Evolutionary conservation across 2,888 invertebrate genomes (phyloP).

Genomic region (Scaptomyza reducta): DNA sequence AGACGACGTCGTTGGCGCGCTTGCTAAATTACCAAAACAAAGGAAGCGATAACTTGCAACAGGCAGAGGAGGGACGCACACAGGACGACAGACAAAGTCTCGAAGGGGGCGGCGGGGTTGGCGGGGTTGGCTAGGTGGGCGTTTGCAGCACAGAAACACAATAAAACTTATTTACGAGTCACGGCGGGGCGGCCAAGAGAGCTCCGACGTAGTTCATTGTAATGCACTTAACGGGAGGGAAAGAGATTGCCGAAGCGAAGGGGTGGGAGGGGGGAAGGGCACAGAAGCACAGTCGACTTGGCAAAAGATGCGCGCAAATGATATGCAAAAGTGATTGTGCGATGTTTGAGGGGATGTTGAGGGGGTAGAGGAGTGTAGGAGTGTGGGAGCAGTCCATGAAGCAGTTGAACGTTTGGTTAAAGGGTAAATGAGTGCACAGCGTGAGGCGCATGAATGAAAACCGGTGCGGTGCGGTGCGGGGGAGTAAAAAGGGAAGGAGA

Average conservation of each 20-base stretch:
- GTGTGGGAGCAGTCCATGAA: slow-evolving; percentile 21
- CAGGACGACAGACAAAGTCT: slow-evolving; percentile 8
- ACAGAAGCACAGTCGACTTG: slow-evolving; percentile 9
- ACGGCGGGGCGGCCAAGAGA: slow-evolving; percentile 62
- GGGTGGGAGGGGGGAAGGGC: neutral
- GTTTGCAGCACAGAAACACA: slow-evolving; percentile 66
- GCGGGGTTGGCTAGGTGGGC: slow-evolving; percentile 41
- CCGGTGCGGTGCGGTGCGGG: neutral
- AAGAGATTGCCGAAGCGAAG: neutral
- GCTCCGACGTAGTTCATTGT: slow-evolving; percentile 75
- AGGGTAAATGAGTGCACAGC: slow-evolving; percentile 77
- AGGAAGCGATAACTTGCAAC: slow-evolving; percentile 78
- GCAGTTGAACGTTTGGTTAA: slow-evolving; percentile 69
- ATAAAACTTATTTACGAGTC: slow-evolving; percentile 82
- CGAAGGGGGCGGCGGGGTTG: slow-evolving; percentile 14
- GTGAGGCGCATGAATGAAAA: slow-evolving; percentile 67
- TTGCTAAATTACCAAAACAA: slow-evolving; percentile 80
- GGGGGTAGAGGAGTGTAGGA: neutral
- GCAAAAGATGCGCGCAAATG: slow-evolving; percentile 77
- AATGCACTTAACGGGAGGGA: slow-evolving; percentile 72
- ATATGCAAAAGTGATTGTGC: slow-evolving; percentile 66
- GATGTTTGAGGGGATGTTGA: neutral
- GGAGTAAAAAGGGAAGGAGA: neutral
- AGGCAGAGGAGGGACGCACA: slow-evolving; percentile 10
- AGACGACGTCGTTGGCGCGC: slow-evolving; percentile 77